These are phyloP conservation scores for Phoxinus dragarum DNA, from an alignment of 2,797 vertebrate species.

Conservation along the genomic window DNA sequence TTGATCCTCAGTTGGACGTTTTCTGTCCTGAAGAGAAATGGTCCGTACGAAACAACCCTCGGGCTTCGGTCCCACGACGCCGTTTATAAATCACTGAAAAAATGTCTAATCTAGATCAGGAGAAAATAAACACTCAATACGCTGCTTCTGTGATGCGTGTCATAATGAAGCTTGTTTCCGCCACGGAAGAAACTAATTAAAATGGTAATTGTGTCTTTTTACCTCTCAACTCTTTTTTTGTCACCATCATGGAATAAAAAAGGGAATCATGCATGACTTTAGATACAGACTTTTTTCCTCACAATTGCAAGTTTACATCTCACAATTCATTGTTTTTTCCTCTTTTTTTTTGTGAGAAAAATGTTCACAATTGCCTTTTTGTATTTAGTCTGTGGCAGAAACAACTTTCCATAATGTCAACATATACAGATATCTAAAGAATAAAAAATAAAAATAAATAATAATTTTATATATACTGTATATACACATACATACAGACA, in stretches of 20 bases:
- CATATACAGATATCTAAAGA: neutral
- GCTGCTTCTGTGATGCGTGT: neutral
- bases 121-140: neutral
- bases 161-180: neutral
- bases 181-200: neutral
- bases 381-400: neutral
- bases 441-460: too few species aligned
- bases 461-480: too few species aligned
- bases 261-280: neutral
- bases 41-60: neutral
- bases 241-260: neutral
- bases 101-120: neutral
- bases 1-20: neutral
- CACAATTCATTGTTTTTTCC: too few species aligned
- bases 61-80: neutral
- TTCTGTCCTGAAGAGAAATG: neutral
- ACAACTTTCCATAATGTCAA: neutral
- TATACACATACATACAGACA: too few species aligned
- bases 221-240: too few species aligned
- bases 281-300: too few species aligned
- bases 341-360: too few species aligned
- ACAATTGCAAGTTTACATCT: too few species aligned
- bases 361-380: too few species aligned
- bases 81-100: conserved; percentile 22
- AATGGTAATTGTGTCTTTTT: neutral